These are phyloP conservation scores for Heliconius hortense DNA, from an alignment of 2,888 invertebrate genomes.

Conservation along the genomic window DNA sequence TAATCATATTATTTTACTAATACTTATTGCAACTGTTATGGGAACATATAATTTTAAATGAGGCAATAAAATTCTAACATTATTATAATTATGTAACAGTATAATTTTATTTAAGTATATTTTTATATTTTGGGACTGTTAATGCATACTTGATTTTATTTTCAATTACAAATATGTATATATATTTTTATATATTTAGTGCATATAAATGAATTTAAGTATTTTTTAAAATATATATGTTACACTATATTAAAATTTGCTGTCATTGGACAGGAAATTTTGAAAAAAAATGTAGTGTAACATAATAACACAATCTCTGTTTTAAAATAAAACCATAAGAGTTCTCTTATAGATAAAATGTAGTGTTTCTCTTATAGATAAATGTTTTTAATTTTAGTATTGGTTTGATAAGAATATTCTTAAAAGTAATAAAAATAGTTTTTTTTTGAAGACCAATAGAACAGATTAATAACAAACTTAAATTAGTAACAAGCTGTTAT, in stretches of 20 bases:
- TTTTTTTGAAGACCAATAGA: not conserved
- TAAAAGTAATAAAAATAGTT: not conserved
- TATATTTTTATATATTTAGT: not conserved
- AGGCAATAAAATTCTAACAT: too few relatives aligned
- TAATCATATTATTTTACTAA: not conserved
- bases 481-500: not conserved
- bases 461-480: too few relatives aligned
- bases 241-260: too few relatives aligned
- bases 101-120: not conserved
- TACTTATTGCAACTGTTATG: not conserved
- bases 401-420: not conserved
- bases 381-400: not conserved
- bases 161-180: not conserved
- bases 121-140: conserved; percentile 2
- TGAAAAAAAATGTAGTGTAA: not conserved
- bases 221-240: not conserved
- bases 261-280: not conserved
- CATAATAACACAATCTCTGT: not conserved
- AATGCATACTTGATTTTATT: not conserved
- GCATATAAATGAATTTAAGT: not conserved
- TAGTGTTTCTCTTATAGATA: not conserved
- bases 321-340: not conserved
- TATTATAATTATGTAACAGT: not conserved
- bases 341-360: not conserved
- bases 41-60: not conserved